Percentiles rank a stretch among this genome's conserved stretches.
These are phyloP conservation scores for Yasuhikotakia modesta DNA, from an alignment of 2,797 vertebrate genomes.

Conservation along the genomic window DNA sequence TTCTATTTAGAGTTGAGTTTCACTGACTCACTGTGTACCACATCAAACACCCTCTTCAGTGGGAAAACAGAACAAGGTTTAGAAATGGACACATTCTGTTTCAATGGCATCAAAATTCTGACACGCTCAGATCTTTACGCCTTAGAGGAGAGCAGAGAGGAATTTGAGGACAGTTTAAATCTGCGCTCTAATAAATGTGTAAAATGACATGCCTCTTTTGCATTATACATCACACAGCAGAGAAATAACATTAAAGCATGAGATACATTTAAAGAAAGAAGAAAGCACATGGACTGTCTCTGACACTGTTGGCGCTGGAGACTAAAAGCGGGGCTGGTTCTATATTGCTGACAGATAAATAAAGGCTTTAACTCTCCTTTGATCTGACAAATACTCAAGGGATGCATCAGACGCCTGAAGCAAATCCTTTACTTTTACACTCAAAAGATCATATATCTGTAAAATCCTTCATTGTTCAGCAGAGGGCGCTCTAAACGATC, in stretches of 20 bases:
- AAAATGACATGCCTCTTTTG: background rate
- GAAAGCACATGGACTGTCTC: background rate
- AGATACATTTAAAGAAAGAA: background rate
- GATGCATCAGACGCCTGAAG: background rate
- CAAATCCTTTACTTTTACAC: background rate
- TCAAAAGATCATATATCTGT: background rate
- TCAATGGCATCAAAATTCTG: background rate
- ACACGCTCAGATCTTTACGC: background rate
- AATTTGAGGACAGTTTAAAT: background rate
- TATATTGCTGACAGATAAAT: background rate
- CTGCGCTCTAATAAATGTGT: background rate
- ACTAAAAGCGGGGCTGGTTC: background rate
- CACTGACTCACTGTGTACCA: background rate
- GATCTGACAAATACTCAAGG: background rate
- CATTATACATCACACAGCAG: constrained; percentile 14
- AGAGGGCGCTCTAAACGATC: background rate
- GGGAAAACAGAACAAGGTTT: background rate
- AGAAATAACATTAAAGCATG: background rate
- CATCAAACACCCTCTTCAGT: background rate
- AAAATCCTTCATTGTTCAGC: background rate
- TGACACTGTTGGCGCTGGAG: background rate
- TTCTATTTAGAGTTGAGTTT: background rate
- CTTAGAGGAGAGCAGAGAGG: background rate
- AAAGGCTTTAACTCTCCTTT: background rate
- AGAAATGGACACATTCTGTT: background rate